These are phyloP conservation scores for Cnemophilus loriae DNA, from an alignment of 2,113 vertebrate species.

Conservation along the genomic window DNA sequence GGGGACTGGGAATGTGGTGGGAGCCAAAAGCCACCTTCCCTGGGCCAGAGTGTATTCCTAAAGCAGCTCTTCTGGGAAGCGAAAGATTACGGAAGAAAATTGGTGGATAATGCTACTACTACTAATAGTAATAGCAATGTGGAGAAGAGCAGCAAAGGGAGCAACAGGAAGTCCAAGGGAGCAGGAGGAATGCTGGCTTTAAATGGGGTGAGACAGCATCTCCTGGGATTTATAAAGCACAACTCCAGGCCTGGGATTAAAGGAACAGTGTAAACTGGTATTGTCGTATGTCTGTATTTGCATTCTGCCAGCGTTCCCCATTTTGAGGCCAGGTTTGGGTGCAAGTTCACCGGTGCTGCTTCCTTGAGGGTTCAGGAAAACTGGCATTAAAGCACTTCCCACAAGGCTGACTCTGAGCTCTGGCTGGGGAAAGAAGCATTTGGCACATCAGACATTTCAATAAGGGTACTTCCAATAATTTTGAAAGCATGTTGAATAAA, in stretches of 20 bases:
- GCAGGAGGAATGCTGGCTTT: background rate
- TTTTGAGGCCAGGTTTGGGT: background rate
- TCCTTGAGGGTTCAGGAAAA: background rate
- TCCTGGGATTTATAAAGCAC: background rate
- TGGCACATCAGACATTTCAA: background rate
- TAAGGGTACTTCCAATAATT: background rate
- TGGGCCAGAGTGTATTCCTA: background rate
- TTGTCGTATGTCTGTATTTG: background rate
- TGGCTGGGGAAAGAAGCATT: background rate
- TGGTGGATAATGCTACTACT: too few species aligned
- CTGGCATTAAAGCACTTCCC: background rate
- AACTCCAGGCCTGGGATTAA: background rate
- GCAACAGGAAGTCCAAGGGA: background rate
- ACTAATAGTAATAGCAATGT: background rate
- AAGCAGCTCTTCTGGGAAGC: background rate
- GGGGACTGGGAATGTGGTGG: too few species aligned
- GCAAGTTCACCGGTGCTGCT: background rate
- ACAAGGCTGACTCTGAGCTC: background rate
- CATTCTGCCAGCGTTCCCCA: accelerated
- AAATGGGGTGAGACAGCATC: background rate
- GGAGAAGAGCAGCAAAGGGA: background rate
- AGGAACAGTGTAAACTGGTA: accelerated
- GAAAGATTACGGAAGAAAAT: background rate
- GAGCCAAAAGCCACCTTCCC: background rate
- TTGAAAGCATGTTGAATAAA: background rate